Conservation (phyloP, 2,888 invertebrate genomes). For the Agrypnus murinus region DNA sequence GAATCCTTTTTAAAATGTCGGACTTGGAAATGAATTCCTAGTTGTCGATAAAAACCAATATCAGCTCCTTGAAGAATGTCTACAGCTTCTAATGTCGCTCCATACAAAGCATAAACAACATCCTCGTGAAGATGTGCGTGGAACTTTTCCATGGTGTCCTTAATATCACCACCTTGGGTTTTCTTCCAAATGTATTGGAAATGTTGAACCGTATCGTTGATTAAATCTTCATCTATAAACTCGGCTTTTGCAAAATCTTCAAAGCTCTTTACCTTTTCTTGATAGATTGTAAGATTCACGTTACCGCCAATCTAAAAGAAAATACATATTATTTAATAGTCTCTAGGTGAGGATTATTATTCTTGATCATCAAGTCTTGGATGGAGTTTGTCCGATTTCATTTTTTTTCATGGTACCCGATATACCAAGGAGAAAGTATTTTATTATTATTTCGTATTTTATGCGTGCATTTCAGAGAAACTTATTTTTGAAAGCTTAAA, state of each 20-base stretch:
- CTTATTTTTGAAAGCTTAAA: no score
- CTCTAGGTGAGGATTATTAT: no score
- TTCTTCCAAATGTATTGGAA: constrained; percentile 56
- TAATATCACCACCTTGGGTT: constrained; percentile 48
- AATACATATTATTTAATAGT: no score
- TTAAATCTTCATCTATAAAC: constrained; percentile 50
- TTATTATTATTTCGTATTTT: no score
- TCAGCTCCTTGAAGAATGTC: constrained; percentile 41
- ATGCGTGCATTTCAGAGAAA: no score
- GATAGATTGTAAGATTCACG: constrained; percentile 52
- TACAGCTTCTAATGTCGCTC: constrained; percentile 31
- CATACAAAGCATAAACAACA: constrained; percentile 38
- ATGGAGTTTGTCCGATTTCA: background rate
- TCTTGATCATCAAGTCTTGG: background rate
- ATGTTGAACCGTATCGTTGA: constrained; percentile 53
- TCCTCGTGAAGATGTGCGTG: constrained; percentile 40
- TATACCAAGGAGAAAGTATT: no score
- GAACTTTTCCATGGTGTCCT: constrained; percentile 12
- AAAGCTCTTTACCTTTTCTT: constrained; percentile 54
- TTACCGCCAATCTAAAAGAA: constrained; percentile 55
- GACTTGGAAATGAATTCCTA: constrained; percentile 46
- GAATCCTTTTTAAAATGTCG: constrained; percentile 55
- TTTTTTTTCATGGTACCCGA: background rate
- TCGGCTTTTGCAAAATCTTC: constrained; percentile 54
- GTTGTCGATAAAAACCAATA: constrained; percentile 38